Evolutionary conservation across 2,797 vertebrate species (phyloP), one percentile per base, ranked within the genome.

Genomic region (Siniperca undulata): DNA sequence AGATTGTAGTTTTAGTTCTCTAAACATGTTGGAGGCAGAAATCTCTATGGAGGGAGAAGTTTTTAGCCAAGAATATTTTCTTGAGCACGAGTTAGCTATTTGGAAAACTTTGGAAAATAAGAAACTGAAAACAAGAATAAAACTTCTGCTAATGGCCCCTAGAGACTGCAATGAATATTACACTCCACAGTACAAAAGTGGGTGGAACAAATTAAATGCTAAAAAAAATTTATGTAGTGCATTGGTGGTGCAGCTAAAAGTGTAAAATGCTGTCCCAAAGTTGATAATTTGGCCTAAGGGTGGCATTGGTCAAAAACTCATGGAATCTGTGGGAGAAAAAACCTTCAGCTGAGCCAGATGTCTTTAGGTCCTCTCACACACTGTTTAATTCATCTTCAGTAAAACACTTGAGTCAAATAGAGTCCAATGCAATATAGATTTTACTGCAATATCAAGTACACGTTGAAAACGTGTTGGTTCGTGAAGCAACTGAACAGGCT

Each of bases 1-100:
- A 68, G 52, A 66, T 24, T 78, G 24, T 17, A 7, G 34, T 34
- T 74, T 74, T 76, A 46, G 42, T 76, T 58, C n/a, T 70, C 36
- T 64, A 27, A 58, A 40, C 38, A 58, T 72, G 38, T 68, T 67
- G 17, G 42, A 67, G 38, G 52, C 38, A 58, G 53, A 84, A 66
- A 69, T 65, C 68, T 53, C 30, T 1, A 14, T 30, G 30, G 12
- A 73, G 67, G 36, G 12, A 59, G 13, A 66, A 34, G 46, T 11
- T 3, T 22, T 52, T 52, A 50, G 7, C 70, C 67, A 61, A 60
- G 36, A 72, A 66, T 36, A 66, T 1, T 72, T 70, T 53, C 34
- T 69, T 64, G 10, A 38, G 4, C 46, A 65, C 13, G 24, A 52
- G 27, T 65, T 13, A 4, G 9, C 8, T 27, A 46, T 69, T 36